Evolutionary conservation across 2,797 vertebrate genomes (phyloP).

Genomic region (Spondyliosoma cantharus): DNA sequence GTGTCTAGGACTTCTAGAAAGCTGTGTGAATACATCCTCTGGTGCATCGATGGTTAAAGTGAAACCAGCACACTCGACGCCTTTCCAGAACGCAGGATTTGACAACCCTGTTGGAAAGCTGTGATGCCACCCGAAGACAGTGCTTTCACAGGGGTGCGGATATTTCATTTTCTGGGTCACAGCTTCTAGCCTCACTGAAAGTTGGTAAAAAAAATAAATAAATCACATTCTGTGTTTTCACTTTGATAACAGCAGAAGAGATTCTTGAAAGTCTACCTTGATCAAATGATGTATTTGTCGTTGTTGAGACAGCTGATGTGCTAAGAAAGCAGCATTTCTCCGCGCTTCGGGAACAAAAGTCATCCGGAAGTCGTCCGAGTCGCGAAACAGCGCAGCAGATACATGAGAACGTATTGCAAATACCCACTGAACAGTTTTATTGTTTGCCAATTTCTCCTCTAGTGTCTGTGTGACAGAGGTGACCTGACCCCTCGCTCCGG

Average conservation of each 20-base stretch:
- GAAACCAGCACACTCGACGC: slow-evolving; percentile 30
- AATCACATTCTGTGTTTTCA: slow-evolving; percentile 19
- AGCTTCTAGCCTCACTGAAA: slow-evolving; percentile 38
- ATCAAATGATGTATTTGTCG: slow-evolving; percentile 11
- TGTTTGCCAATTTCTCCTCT: slow-evolving; percentile 52
- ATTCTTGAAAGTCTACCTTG: slow-evolving; percentile 28
- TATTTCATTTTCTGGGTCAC: slow-evolving; percentile 68
- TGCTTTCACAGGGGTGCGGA: slow-evolving; percentile 32
- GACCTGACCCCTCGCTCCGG: slow-evolving; percentile 54
- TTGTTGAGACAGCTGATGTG: slow-evolving; percentile 12
- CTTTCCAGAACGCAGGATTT: slow-evolving; percentile 25
- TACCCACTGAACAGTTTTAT: slow-evolving; percentile 32
- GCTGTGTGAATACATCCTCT: neutral
- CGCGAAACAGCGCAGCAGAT: slow-evolving; percentile 18
- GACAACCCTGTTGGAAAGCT: slow-evolving; percentile 44
- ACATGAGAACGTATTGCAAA: slow-evolving; percentile 12
- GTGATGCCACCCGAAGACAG: slow-evolving; percentile 46
- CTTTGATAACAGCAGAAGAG: slow-evolving; percentile 31
- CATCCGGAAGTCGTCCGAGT: slow-evolving; percentile 13
- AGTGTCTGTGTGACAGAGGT: slow-evolving; percentile 41
- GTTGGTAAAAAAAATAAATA: slow-evolving; percentile 10
- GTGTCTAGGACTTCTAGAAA: neutral
- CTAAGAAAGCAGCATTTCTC: slow-evolving; percentile 11
- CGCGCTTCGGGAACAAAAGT: neutral
- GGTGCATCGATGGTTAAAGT: slow-evolving; percentile 17